Evolutionary conservation across 2,113 vertebrate species (phyloP).

Genomic region (Coptodon bakossiorum): DNA sequence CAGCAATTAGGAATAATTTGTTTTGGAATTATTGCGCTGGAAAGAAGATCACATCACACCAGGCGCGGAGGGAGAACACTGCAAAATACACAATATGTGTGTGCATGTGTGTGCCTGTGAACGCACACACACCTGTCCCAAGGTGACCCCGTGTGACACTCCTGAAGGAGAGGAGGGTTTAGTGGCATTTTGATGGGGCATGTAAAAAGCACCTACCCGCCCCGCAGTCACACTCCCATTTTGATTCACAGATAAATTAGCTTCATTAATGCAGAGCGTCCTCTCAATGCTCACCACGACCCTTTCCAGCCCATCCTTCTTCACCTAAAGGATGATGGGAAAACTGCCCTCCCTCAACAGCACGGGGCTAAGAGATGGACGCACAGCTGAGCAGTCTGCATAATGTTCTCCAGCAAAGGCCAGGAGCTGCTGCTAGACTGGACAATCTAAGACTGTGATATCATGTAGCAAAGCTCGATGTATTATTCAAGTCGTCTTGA

Average conservation of each 20-base stretch:
- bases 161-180: slow-evolving; percentile 51
- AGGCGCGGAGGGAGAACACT: not conserved
- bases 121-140: slow-evolving; percentile 47
- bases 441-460: slow-evolving; percentile 24
- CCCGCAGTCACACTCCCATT: slow-evolving; percentile 30
- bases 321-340: slow-evolving; percentile 58
- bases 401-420: slow-evolving; percentile 35
- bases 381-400: slow-evolving; percentile 15
- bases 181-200: slow-evolving; percentile 65
- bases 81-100: not conserved
- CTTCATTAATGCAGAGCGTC: slow-evolving; percentile 57
- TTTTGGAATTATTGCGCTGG: not conserved
- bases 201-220: slow-evolving; percentile 45
- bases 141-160: slow-evolving; percentile 57
- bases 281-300: slow-evolving; percentile 35
- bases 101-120: not conserved
- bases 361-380: slow-evolving; percentile 20
- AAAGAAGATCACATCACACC: not conserved
- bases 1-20: not conserved
- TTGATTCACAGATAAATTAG: slow-evolving; percentile 64
- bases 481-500: slow-evolving; percentile 58
- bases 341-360: slow-evolving; percentile 37
- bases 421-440: not conserved
- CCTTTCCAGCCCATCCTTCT: slow-evolving; percentile 41
- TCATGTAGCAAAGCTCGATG: slow-evolving; percentile 49